phyloP scores from a whole-genome alignment of 2,113 vertebrate genomes.

The Malaclemys terrapin region DNA sequence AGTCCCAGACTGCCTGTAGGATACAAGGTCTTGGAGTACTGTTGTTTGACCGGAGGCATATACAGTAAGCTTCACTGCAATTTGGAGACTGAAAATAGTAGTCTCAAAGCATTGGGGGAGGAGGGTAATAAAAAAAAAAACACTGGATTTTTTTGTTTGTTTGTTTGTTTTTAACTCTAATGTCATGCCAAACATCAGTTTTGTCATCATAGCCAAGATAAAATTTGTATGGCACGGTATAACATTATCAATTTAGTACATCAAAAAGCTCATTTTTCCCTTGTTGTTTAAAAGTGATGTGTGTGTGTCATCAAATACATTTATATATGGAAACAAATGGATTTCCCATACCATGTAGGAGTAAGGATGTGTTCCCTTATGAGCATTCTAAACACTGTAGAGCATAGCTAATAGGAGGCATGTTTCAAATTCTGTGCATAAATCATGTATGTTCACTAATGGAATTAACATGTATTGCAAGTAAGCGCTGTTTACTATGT shows the following conservation, averaged over 20 bases:
- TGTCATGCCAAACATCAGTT: slow-evolving; percentile 55
- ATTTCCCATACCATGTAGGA: not conserved
- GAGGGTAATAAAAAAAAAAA: not conserved
- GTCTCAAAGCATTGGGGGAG: slow-evolving; percentile 30
- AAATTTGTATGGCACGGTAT: not conserved
- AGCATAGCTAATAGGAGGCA: not conserved
- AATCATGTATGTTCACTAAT: not conserved
- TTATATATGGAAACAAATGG: not conserved
- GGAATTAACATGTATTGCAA: not conserved
- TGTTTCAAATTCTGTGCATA: not conserved
- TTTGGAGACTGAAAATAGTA: slow-evolving; percentile 54
- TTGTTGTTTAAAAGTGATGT: slow-evolving; percentile 19
- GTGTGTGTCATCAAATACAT: not conserved
- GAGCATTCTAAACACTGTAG: not conserved
- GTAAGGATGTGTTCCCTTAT: not conserved
- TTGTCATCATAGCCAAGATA: slow-evolving; percentile 6
- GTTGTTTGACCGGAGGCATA: slow-evolving; percentile 56
- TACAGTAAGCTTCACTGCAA: slow-evolving; percentile 59
- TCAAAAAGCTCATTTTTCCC: not conserved
- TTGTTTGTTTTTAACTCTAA: slow-evolving; percentile 21
- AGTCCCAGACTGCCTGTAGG: slow-evolving; percentile 46
- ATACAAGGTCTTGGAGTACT: not conserved
- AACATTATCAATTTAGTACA: slow-evolving; percentile 13
- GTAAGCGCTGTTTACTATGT: not conserved
- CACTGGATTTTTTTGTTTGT: not conserved